These are phyloP conservation scores for Chrysolina oricalcia DNA, from an alignment of 2,888 invertebrate genomes.

Conservation along the genomic window DNA sequence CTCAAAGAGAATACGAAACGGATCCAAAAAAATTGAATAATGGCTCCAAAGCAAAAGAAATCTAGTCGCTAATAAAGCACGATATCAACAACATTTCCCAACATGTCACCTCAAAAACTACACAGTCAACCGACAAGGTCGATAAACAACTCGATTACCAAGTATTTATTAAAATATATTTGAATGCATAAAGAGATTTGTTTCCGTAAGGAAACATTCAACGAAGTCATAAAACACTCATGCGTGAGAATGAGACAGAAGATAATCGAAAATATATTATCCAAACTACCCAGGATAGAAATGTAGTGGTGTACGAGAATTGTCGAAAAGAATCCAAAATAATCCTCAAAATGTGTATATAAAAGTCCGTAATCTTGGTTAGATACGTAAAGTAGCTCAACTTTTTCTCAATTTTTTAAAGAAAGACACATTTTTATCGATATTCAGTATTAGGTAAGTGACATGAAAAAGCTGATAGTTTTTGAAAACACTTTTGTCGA, in stretches of 20 bases:
- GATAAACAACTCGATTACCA: slow-evolving; percentile 38
- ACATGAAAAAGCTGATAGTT: no score
- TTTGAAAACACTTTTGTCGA: no score
- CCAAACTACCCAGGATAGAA: no score
- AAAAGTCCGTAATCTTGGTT: no score
- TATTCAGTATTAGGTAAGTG: no score
- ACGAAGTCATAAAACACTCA: not conserved
- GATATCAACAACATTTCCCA: slow-evolving; percentile 23
- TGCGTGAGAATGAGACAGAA: not conserved
- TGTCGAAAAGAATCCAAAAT: no score
- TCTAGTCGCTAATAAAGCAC: not conserved
- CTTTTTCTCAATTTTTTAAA: no score
- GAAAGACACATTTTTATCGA: no score
- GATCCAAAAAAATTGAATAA: not conserved
- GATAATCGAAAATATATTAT: not conserved
- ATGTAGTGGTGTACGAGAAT: no score
- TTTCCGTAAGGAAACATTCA: slow-evolving; percentile 17
- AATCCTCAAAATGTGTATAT: no score
- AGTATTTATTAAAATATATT: slow-evolving; percentile 38
- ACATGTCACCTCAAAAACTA: slow-evolving; percentile 27
- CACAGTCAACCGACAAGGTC: slow-evolving; percentile 32
- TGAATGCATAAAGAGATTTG: slow-evolving; percentile 27
- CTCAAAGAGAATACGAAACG: not conserved
- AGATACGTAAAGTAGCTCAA: no score
- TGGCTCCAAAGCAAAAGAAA: not conserved